These are phyloP conservation scores for Tipula confusa DNA, from an alignment of 2,888 invertebrate genomes.

Conservation along the genomic window DNA sequence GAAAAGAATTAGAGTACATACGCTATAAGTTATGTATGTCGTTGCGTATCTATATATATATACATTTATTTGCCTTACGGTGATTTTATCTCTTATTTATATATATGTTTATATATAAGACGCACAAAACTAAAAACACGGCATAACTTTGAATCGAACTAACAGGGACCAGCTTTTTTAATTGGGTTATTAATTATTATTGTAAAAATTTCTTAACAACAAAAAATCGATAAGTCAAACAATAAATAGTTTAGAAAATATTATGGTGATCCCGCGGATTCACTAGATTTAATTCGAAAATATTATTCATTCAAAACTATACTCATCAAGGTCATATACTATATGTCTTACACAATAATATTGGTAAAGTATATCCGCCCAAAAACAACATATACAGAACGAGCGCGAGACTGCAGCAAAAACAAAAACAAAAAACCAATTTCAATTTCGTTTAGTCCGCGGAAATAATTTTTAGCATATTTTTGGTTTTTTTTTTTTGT, in stretches of 20 bases:
- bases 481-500: too few species aligned
- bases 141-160: not conserved
- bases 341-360: not conserved
- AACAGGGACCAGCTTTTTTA: not conserved
- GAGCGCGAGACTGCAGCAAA: not conserved
- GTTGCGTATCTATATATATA: not conserved
- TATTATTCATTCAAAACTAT: not conserved
- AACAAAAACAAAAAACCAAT: not conserved
- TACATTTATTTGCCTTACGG: not conserved
- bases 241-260: too few species aligned
- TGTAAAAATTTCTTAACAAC: too few species aligned
- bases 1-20: not conserved
- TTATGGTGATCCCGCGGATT: too few species aligned
- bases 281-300: not conserved
- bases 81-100: not conserved
- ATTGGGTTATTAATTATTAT: not conserved
- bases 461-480: not conserved
- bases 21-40: not conserved
- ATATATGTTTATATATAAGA: not conserved
- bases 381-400: not conserved
- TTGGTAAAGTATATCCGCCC: not conserved
- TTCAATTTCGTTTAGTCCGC: not conserved
- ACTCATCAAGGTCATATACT: not conserved
- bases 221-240: too few species aligned
- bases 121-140: not conserved